Evolutionary conservation across 2,113 vertebrate species (phyloP), one percentile per base, ranked within the genome.

Genomic region (Octodon degus): DNA sequence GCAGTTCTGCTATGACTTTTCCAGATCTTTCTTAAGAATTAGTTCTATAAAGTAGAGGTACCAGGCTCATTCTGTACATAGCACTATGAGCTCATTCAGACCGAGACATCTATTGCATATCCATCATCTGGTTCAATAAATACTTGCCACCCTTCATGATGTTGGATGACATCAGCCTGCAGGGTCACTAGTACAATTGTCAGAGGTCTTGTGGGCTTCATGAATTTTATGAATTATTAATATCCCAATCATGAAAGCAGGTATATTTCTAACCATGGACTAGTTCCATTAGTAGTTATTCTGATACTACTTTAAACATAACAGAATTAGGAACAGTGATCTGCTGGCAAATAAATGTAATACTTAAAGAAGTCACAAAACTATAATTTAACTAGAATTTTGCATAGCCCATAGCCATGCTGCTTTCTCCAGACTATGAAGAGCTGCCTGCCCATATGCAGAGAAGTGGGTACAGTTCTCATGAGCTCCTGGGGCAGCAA

Each of bases 281-380:
- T 81, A 43, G 1, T 89, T 95, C 93, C 68, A 34, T 34, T 40
- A 95, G 22, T 47, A 93, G 32, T 27, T 84, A 55, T 53, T 72
- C n/a, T 86, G 53, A 43, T 58, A 77, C n/a, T 70, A 82, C 7
- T 50, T 93, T 85, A 90, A 81, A 79, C 79, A 9, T 27, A 85
- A 92, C n/a, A 65, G 85, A 96, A 83, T 87, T 62, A 93, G 34
- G 16, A 83, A 91, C 7, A 91, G 43, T 86, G 86, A 93, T 32
- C 11, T 93, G 55, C 47, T 87, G 50, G n/a, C 22, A 90, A 89
- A 27, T 86, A 74, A 74, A 32, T 22, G 11, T 53, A 58, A 81
- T 80, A 60, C 3, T 85, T 79, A 82, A 17, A 77, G 24, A 79
- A 96, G 20, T 82, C 37, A 87, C 19, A 40, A 22, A 47, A 11